phyloP scores from a whole-genome alignment of 2,113 vertebrate genomes.

The Corythornis vintsioides region DNA sequence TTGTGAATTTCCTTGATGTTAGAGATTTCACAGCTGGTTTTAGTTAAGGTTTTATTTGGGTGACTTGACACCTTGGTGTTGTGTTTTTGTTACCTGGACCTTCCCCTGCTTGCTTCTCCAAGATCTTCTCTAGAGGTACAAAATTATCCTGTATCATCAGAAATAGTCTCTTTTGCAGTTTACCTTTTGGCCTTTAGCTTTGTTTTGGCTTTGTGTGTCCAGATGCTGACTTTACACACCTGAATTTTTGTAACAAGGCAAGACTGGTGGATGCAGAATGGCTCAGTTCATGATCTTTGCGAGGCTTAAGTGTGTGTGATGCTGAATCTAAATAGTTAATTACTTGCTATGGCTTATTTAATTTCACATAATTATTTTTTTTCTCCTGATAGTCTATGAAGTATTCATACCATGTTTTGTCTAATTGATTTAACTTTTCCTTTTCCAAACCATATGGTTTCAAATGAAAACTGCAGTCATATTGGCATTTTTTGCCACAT shows the following conservation, averaged over 20 bases:
- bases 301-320: background rate
- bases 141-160: background rate
- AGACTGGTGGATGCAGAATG: background rate
- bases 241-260: background rate
- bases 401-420: background rate
- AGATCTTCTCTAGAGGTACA: background rate
- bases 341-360: slow-evolving; percentile 12
- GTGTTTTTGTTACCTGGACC: rapidly evolving
- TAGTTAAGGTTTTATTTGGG: background rate
- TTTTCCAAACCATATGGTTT: background rate
- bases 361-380: background rate
- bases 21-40: background rate
- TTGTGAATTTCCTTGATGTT: background rate
- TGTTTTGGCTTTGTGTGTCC: background rate
- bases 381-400: background rate
- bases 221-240: background rate
- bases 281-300: background rate
- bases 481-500: background rate
- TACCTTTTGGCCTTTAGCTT: background rate
- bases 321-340: slow-evolving; percentile 27
- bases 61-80: background rate
- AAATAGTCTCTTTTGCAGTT: background rate
- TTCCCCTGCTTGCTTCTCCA: background rate
- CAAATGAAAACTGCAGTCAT: background rate
- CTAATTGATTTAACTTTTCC: slow-evolving; percentile 1